Percentiles rank a stretch among this genome's conserved stretches.
These are phyloP conservation scores for Clarias gariepinus DNA, from an alignment of 2,113 vertebrate species.

Conservation along the genomic window DNA sequence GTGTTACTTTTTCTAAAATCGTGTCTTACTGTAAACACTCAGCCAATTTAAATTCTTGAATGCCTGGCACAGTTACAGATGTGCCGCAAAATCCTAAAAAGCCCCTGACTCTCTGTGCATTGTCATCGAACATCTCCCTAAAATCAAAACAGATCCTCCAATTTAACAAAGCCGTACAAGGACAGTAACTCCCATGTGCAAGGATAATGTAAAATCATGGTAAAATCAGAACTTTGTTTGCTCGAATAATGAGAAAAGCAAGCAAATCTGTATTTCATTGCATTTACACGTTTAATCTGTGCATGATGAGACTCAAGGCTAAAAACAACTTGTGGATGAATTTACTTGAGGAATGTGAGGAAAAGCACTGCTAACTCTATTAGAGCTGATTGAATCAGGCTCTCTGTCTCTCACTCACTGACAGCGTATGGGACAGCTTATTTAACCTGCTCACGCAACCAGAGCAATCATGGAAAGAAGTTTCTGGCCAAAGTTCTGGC, in stretches of 20 bases:
- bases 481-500: neutral
- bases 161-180: neutral
- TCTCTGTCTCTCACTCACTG: conserved; percentile 39
- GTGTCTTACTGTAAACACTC: neutral
- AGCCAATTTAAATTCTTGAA: neutral
- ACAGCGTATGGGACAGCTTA: conserved; percentile 28
- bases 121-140: neutral
- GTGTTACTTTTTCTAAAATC: neutral
- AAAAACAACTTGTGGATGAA: neutral
- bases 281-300: neutral
- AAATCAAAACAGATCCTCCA: neutral
- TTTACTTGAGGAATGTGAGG: neutral
- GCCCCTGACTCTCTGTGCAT: neutral
- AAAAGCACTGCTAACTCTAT: conserved; percentile 38
- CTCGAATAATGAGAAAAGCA: neutral
- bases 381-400: conserved; percentile 54
- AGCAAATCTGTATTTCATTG: neutral
- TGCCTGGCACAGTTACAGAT: neutral
- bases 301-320: no score
- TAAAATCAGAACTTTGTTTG: neutral
- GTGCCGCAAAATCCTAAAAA: neutral
- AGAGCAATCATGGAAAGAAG: conserved; percentile 3
- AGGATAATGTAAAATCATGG: neutral
- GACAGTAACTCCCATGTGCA: neutral
- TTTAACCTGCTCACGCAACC: conserved; percentile 30